Evolutionary conservation across 2,113 vertebrate genomes (phyloP).

Genomic region (Terrapene triunguis): DNA sequence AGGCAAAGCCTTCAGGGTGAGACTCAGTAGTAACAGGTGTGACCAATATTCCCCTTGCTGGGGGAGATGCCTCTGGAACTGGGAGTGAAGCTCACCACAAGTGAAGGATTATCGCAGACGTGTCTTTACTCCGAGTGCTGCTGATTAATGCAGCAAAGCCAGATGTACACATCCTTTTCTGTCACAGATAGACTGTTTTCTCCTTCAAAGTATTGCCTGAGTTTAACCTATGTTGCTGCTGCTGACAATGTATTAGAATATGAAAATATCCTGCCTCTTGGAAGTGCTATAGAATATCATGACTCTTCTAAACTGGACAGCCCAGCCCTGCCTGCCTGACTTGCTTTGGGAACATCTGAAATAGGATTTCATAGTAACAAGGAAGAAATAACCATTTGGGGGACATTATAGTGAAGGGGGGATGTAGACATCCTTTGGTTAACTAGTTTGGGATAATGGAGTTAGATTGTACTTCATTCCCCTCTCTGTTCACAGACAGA

Average conservation of each 20-base stretch:
- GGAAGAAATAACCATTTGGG: constrained; percentile 24
- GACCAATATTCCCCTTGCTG: constrained; percentile 31
- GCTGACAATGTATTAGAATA: neutral
- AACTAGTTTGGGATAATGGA: neutral
- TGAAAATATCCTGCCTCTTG: constrained; percentile 5
- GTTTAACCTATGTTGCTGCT: accelerated
- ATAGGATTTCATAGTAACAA: constrained; percentile 32
- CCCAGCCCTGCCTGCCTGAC: neutral
- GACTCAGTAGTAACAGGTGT: constrained; percentile 26
- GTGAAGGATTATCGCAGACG: neutral
- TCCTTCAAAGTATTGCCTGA: neutral
- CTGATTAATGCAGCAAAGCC: neutral
- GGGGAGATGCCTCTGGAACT: neutral
- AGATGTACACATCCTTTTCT: neutral
- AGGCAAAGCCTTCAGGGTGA: constrained; percentile 59
- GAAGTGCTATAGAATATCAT: neutral
- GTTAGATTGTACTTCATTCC: neutral
- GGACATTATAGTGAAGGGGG: constrained; percentile 18
- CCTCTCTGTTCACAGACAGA: constrained; percentile 9
- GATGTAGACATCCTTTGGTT: constrained; percentile 4
- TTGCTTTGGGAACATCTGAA: constrained; percentile 22
- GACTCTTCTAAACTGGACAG: neutral
- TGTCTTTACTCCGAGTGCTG: constrained; percentile 12
- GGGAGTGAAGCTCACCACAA: accelerated
- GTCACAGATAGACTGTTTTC: neutral